Conservation (phyloP, 2,888 invertebrate species). For the Andricus curvator region DNA sequence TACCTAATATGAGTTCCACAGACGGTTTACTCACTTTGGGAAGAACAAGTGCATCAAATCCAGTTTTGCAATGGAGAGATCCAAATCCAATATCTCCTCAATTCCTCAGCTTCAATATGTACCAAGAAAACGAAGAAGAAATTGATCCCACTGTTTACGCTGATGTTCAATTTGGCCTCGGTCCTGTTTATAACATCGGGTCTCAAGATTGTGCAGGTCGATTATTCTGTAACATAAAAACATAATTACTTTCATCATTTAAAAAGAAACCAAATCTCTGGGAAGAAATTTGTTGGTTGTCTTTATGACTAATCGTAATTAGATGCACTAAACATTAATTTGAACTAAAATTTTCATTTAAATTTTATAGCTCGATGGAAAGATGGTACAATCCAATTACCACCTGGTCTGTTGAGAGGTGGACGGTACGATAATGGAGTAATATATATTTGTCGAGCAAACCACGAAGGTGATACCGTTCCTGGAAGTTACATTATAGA, state of each 20-base stretch:
- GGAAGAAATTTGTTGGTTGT: too few species aligned
- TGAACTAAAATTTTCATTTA: background rate
- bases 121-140: slow-evolving; percentile 46
- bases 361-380: slow-evolving; percentile 49
- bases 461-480: slow-evolving; percentile 49
- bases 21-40: slow-evolving; percentile 50
- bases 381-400: slow-evolving; percentile 43
- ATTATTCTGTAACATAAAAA: slow-evolving; percentile 1
- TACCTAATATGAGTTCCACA: background rate
- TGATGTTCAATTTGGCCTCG: slow-evolving; percentile 53
- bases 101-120: slow-evolving; percentile 50
- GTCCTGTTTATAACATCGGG: slow-evolving; percentile 48
- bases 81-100: slow-evolving; percentile 47
- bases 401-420: slow-evolving; percentile 51
- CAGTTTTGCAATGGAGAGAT: slow-evolving; percentile 51
- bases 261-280: background rate
- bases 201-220: slow-evolving; percentile 52
- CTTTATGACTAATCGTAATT: background rate
- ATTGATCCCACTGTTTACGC: slow-evolving; percentile 46
- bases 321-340: background rate
- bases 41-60: slow-evolving; percentile 42
- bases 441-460: slow-evolving; percentile 51
- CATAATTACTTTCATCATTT: background rate
- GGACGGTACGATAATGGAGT: slow-evolving; percentile 45
- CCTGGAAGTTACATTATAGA: slow-evolving; percentile 51